A percentile compares a stretch with the other conserved stretches of the same genome.
These are phyloP conservation scores for Phaonia tiefii DNA, from an alignment of 2,888 invertebrate genomes.

Conservation along the genomic window DNA sequence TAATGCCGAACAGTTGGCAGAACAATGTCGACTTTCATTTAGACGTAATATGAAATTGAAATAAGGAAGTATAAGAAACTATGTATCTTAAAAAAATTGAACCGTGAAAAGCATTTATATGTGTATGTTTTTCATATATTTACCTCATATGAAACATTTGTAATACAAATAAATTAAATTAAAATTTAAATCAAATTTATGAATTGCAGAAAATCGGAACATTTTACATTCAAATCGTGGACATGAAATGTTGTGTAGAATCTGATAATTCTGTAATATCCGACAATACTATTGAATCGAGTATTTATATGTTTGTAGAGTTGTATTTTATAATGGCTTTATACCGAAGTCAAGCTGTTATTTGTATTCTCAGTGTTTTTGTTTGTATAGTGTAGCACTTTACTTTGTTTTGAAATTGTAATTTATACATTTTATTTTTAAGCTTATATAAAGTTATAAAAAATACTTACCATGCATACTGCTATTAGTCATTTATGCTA, in stretches of 20 bases:
- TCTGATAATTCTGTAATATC: no score
- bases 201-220: no score
- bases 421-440: constrained; percentile 2
- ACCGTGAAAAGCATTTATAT: background rate
- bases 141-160: constrained; percentile 60
- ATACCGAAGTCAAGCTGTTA: background rate
- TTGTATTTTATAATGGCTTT: background rate
- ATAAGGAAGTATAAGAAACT: constrained; percentile 38
- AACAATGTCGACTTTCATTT: constrained; percentile 76
- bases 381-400: constrained; percentile 2
- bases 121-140: constrained; percentile 27
- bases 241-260: no score
- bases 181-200: no score
- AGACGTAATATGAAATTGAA: constrained; percentile 72
- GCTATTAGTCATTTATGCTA: no score
- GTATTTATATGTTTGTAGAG: no score
- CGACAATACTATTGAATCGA: background rate
- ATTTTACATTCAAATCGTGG: no score
- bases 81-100: constrained; percentile 22
- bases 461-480: no score
- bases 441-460: no score
- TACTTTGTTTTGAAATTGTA: background rate
- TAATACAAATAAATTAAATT: no score
- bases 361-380: background rate
- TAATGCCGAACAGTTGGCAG: constrained; percentile 74